Conservation (phyloP, 1,140 invertebrate genomes). For the Leptoteleia sp. region DNA sequence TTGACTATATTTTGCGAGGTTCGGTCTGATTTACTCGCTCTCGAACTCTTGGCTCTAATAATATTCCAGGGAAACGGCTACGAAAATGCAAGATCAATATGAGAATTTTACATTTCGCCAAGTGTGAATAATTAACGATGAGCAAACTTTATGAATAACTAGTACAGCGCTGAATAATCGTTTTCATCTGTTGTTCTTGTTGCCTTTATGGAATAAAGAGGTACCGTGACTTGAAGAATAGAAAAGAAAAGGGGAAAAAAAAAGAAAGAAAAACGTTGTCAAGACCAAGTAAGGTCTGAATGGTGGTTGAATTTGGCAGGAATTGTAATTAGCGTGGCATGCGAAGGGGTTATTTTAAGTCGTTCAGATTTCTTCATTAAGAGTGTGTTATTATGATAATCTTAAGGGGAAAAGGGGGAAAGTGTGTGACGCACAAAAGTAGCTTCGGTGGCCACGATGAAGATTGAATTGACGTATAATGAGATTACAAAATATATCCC, state of each 20-base stretch:
- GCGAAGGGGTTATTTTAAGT: slow-evolving; percentile 1
- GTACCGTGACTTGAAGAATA: background rate
- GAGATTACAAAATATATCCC: too few species aligned
- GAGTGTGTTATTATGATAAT: slow-evolving; percentile 1
- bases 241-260: too few species aligned
- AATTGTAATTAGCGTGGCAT: slow-evolving; percentile 1
- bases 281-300: background rate
- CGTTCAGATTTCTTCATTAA: background rate
- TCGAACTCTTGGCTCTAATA: too few species aligned
- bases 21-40: too few species aligned
- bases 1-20: too few species aligned
- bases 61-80: too few species aligned
- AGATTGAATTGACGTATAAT: slow-evolving; percentile 1
- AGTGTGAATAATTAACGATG: background rate
- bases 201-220: slow-evolving; percentile 1
- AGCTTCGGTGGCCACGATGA: background rate
- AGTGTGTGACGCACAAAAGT: slow-evolving; percentile 3
- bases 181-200: background rate
- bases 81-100: too few species aligned
- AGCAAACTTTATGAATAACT: background rate
- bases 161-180: background rate
- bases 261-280: background rate
- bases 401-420: background rate
- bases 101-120: too few species aligned
- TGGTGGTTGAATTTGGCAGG: background rate